Base-by-base conservation (phyloP, 2,888 invertebrate genomes). In the Neuroscelio doddi region DNA sequence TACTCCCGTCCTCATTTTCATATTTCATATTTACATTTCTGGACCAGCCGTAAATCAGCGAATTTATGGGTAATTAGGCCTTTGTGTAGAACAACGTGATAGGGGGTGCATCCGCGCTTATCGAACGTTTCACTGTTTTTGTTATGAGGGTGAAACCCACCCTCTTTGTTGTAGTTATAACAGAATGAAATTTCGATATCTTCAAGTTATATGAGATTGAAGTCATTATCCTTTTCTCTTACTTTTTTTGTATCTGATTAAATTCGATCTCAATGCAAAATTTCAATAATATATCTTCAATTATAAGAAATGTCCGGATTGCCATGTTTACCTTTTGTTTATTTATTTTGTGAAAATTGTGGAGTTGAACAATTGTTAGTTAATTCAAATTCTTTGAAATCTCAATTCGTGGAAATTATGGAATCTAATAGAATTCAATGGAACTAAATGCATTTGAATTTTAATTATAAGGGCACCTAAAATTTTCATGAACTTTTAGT, bases 1-100 rank as follows among this genome's bases (percentile, higher is more conserved):
- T 85, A 85, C 85, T 64, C 80, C 84, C 80, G 75, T 84, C 80
- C 83, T 84, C 83, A 84, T 84, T 84, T 84, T 83, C 83, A 84
- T 84, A 83, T 83, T 83, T 84, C 83, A 83, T 84, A 83, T 83
- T 82, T 82, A 83, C 82, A 82, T 83, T 82, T 83, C 80, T 80
- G 78, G 81, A 79, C 78, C 78, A 77, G 62, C 75, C 77, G 78
- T 82, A 82, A 82, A 82, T 82, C 82, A 82, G 76, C 71, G 77
- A 82, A 82, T 82, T 83, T 81, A 83, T 83, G 81, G 81, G 80
- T 83, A 82, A 83, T 83, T 83, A 83, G 81, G 80, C 80, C 78
- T 82, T 81, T 81, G 80, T 80, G 77, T 73, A 64, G 68, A 75
- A 70, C 75, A 71, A 64, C 61, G 65, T 63, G 72, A 71, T 68